phyloP scores from a whole-genome alignment of 2,888 invertebrate species.

The Plemyria rubiginata region DNA sequence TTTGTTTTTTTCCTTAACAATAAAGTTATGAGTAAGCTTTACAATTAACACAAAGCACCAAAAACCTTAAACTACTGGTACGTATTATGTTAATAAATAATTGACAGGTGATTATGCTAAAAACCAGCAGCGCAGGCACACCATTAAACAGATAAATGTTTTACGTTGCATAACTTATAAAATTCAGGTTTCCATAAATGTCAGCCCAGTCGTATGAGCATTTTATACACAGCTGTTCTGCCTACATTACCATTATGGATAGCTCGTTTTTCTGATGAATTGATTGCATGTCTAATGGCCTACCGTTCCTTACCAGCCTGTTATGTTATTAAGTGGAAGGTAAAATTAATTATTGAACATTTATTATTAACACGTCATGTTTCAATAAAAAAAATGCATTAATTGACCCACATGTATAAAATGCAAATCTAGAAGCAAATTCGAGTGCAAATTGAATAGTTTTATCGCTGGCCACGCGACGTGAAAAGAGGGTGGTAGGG shows the following conservation, averaged over 20 bases:
- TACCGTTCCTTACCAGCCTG: slow-evolving; percentile 55
- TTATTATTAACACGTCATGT: slow-evolving; percentile 43
- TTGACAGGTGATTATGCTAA: slow-evolving; percentile 74
- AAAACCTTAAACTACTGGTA: slow-evolving; percentile 22
- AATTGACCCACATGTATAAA: no score
- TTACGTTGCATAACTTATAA: slow-evolving; percentile 76
- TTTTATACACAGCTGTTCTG: slow-evolving; percentile 70
- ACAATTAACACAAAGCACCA: slow-evolving; percentile 1
- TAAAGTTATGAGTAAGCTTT: neutral
- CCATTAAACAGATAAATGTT: slow-evolving; percentile 66
- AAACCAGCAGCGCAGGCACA: slow-evolving; percentile 56
- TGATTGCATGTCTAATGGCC: slow-evolving; percentile 57
- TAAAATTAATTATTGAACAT: slow-evolving; percentile 52
- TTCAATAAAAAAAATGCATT: slow-evolving; percentile 20
- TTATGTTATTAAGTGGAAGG: slow-evolving; percentile 50
- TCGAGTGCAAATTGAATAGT: slow-evolving; percentile 23
- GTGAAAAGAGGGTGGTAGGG: slow-evolving; percentile 38
- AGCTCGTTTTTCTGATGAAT: slow-evolving; percentile 59
- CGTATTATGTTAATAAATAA: slow-evolving; percentile 48
- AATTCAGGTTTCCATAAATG: slow-evolving; percentile 74
- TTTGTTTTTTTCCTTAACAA: slow-evolving; percentile 4
- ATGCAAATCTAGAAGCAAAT: slow-evolving; percentile 5
- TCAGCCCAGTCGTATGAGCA: slow-evolving; percentile 64
- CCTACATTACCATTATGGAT: slow-evolving; percentile 62
- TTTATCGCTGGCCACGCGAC: slow-evolving; percentile 29